Evolutionary conservation across 35 echinoderm and acorn worm genomes (phyloP), one percentile per base, ranked within the genome.

Genomic region (Strongylocentrotus purpuratus): DNA sequence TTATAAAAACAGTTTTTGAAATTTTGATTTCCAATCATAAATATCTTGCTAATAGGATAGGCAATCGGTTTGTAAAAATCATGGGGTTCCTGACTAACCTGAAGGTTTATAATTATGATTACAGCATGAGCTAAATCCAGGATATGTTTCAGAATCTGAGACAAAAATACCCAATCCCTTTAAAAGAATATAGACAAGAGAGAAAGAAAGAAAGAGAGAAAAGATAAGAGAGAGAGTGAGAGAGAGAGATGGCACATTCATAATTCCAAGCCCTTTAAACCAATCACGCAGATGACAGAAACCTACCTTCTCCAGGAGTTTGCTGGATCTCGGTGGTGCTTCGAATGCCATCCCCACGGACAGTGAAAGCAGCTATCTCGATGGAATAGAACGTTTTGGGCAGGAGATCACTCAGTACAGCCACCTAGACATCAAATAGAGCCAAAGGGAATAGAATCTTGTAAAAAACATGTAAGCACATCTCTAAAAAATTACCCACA

Each of bases 281-380:
- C 10, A 14, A 55, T 55, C 50, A 15, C 11, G 11, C 12, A 86
- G 87, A 45, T 17, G 87, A 20, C 25, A 89, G 52, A 86, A 60
- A 94, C 94, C 11, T 92, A 99, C 98, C 98, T 97, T 97, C 96
- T 93, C 98, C 98, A n/a, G 94, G 96, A 0, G 97, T 99, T 60
- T 94, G 94, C 20, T 96, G 95, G 28, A 94, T 58, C 61, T 96
- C 95, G 13, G 94, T 32, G 32, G 95, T 94, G 33, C 96, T 98
- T 59, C 95, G 92, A 14, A 85, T 94, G 18, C 98, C 98, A 70
- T 99, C 98, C 55, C 98, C 98, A 46, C 94, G 97, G 1, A 97
- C 46, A 46, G 97, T 99, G 86, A 98, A 99, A 11, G 98, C 97
- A 60, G 94, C 95, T 9, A 99, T 97, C 88, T 98, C 96, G 12